Percentiles rank a stretch among this genome's conserved stretches.
These are phyloP conservation scores for Zoanthus sociatus DNA, from an alignment of 92 coral and sea anemone species.

Conservation along the genomic window DNA sequence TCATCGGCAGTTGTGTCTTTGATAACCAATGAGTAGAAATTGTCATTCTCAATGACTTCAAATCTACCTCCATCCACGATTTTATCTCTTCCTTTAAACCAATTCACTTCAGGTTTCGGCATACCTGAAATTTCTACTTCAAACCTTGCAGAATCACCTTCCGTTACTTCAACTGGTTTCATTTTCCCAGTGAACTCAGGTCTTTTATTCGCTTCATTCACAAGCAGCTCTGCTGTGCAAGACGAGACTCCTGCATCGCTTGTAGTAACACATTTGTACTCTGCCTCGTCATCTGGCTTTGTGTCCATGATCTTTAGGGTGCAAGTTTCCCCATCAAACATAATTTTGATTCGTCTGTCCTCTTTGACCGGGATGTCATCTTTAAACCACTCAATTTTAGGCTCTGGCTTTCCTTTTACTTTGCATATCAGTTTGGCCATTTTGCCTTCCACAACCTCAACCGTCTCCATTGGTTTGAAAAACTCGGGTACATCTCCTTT, in stretches of 20 bases:
- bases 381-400: too few relatives aligned
- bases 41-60: constrained; percentile 57
- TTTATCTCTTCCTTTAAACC: constrained; percentile 72
- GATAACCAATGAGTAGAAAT: constrained; percentile 64
- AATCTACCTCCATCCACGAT: too few relatives aligned
- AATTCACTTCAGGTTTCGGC: constrained; percentile 75
- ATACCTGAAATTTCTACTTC: too few relatives aligned
- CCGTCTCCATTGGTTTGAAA: too few relatives aligned
- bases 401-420: too few relatives aligned
- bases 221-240: too few relatives aligned
- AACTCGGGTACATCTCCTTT: constrained; percentile 73
- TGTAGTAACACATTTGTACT: background rate
- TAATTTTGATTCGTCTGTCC: constrained; percentile 7
- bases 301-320: constrained; percentile 74
- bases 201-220: too few relatives aligned
- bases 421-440: constrained; percentile 73
- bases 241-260: constrained; percentile 69
- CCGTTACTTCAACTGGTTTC: constrained; percentile 65
- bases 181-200: constrained; percentile 69
- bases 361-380: constrained; percentile 53
- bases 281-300: constrained; percentile 11
- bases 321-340: constrained; percentile 11
- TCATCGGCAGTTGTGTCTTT: constrained; percentile 66
- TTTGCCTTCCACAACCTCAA: too few relatives aligned
- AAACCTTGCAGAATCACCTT: too few relatives aligned